A percentile compares a stretch with the other conserved stretches of the same genome.
Conservation (phyloP, 1,140 invertebrate species). For the Drosophila kurseongensis region DNA sequence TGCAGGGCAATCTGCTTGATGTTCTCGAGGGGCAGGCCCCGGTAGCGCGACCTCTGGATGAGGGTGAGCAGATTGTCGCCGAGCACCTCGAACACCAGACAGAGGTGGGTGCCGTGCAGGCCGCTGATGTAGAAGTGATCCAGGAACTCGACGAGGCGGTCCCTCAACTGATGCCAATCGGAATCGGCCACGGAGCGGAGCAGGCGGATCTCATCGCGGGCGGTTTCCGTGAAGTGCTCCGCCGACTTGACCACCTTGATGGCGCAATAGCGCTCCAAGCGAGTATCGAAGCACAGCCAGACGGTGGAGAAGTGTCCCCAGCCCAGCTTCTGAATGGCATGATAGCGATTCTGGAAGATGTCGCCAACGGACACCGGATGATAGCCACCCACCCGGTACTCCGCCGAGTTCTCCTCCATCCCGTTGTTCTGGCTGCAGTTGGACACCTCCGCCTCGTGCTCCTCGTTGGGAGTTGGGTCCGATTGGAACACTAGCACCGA, state of each 20-base stretch:
- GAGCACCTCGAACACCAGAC: conserved; percentile 99
- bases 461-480: no score
- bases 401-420: conserved; percentile 91
- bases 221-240: conserved; percentile 98
- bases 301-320: conserved; percentile 99
- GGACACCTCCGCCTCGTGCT: no score
- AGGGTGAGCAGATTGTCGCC: conserved; percentile 98
- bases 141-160: conserved; percentile 96
- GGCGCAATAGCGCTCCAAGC: conserved; percentile 95
- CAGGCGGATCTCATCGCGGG: conserved; percentile 98
- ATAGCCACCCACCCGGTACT: conserved; percentile 98
- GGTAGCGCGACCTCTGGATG: conserved; percentile 98
- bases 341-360: conserved; percentile 92
- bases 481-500: no score
- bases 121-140: conserved; percentile 99
- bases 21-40: conserved; percentile 96
- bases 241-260: conserved; percentile 99
- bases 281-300: conserved; percentile 97
- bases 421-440: no score
- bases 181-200: conserved; percentile 95
- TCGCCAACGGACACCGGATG: conserved; percentile 98
- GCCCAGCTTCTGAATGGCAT: conserved; percentile 97
- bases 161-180: conserved; percentile 92
- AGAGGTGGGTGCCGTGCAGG: conserved; percentile 96
- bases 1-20: conserved; percentile 97